A percentile compares a stretch with the other conserved stretches of the same genome.
These are phyloP conservation scores for Automeris io DNA, from an alignment of 2,888 invertebrate genomes.

Conservation along the genomic window DNA sequence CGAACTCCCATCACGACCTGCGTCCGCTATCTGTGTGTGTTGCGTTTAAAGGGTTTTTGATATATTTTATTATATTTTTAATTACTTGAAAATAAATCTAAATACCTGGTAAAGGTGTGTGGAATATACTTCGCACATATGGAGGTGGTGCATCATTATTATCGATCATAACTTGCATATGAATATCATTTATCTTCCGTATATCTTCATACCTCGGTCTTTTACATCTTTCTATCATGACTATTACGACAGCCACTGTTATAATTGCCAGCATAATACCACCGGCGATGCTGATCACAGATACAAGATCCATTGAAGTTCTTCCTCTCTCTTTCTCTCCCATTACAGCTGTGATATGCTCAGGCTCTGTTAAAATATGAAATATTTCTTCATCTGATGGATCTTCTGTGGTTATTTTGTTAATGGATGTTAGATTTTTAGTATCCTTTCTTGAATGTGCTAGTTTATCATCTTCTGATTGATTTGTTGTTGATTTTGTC, in stretches of 20 bases:
- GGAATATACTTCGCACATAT: conserved; percentile 74
- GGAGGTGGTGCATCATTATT: conserved; percentile 65
- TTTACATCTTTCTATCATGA: conserved; percentile 65
- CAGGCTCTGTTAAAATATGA: conserved; percentile 76
- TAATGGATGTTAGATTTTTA: conserved; percentile 26
- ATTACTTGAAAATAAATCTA: too few species aligned
- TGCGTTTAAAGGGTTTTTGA: too few species aligned
- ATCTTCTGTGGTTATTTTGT: conserved; percentile 45
- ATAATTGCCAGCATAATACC: conserved; percentile 72
- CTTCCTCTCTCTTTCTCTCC: conserved; percentile 58
- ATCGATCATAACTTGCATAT: conserved; percentile 67
- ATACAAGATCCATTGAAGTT: conserved; percentile 60
- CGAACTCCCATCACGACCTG: too few species aligned
- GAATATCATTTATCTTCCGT: conserved; percentile 61
- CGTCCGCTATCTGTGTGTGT: too few species aligned
- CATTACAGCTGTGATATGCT: conserved; percentile 73
- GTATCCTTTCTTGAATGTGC: conserved; percentile 4
- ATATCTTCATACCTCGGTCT: conserved; percentile 57
- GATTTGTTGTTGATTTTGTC: conserved; percentile 13
- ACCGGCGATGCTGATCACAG: conserved; percentile 70
- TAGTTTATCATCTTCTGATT: neutral
- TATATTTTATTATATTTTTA: too few species aligned
- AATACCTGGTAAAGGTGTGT: conserved; percentile 75
- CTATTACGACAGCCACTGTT: conserved; percentile 66
- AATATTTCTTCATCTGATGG: conserved; percentile 62